These are phyloP conservation scores for Tetramorium bicarinatum DNA, from an alignment of 2,888 invertebrate genomes.

Conservation along the genomic window DNA sequence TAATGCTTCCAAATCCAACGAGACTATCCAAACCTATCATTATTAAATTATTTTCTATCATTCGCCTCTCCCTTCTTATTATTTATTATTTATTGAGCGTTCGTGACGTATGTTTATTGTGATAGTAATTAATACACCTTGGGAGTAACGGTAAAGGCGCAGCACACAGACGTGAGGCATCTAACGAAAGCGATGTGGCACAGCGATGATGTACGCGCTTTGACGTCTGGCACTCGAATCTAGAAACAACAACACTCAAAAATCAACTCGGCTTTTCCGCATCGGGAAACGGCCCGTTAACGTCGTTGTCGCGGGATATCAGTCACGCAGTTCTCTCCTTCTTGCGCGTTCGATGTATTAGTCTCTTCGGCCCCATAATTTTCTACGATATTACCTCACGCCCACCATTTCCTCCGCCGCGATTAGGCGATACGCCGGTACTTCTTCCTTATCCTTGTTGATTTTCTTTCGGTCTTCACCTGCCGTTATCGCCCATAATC, in stretches of 20 bases:
- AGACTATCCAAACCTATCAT: background rate
- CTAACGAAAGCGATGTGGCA: conserved; percentile 7
- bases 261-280: conserved; percentile 24
- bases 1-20: background rate
- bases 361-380: conserved; percentile 43
- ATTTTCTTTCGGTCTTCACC: conserved; percentile 50
- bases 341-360: conserved; percentile 29
- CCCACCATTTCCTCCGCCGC: conserved; percentile 49
- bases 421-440: background rate
- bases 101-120: conserved; percentile 4
- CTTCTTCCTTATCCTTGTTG: conserved; percentile 27
- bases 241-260: conserved; percentile 28
- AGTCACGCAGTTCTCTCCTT: conserved; percentile 21
- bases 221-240: conserved; percentile 30
- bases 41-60: background rate
- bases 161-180: background rate
- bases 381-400: conserved; percentile 50
- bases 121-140: conserved; percentile 18
- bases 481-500: conserved; percentile 44
- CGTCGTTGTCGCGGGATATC: conserved; percentile 42
- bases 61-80: background rate
- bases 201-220: background rate
- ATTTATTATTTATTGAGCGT: background rate
- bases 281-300: conserved; percentile 19
- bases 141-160: conserved; percentile 10